Base-by-base conservation (phyloP, 2,113 vertebrate species). In the Daphoenositta chrysoptera region DNA sequence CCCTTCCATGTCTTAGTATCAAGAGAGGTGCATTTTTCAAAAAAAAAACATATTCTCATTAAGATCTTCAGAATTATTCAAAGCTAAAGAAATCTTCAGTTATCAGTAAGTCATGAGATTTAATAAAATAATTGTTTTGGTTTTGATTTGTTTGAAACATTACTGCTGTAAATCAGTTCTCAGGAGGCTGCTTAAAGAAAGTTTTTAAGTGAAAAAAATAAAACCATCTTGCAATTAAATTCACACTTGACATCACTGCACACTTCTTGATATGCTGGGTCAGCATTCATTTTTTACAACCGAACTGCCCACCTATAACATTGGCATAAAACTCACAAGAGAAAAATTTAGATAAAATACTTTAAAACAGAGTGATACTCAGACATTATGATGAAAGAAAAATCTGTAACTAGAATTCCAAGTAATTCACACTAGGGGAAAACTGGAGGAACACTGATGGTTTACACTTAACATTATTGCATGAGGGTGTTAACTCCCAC, bases 1-100 rank as follows among this genome's bases (percentile, higher is more conserved):
- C 40, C 31, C 13, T 24, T 64, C 28, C 35, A 42, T 1, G 4
- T 21, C 22, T 73, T 40, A 20, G 7, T 6, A 87, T 6, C 40
- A 57, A n/a, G 1, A 81, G 13, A 75, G 3, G 3, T 0, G 0
- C 3, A 6, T 17, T 83, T 69, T 76, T 10, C n/a, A 2, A 80
- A 94, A 92, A 92, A 70, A 13, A 63, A 37, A 58, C 10, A 57
- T 42, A 45, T 30, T 79, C 20, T 61, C 10, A 58, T 24, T 23
- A 66, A 54, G 37, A 83, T 18, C 44, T 56, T 48, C n/a, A 76
- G 21, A 94, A 77, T 5, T 6, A 83, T 27, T 53, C 27, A 65
- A 86, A 85, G 27, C 16, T 11, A 68, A 81, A 90, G 33, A 72
- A 83, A 54, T 39, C 28, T 70, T 63, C 39, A 83, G 2, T 31